Evolutionary conservation across 2,113 vertebrate species (phyloP), one percentile per base, ranked within the genome.

Genomic region (Nothoprocta perdicaria): DNA sequence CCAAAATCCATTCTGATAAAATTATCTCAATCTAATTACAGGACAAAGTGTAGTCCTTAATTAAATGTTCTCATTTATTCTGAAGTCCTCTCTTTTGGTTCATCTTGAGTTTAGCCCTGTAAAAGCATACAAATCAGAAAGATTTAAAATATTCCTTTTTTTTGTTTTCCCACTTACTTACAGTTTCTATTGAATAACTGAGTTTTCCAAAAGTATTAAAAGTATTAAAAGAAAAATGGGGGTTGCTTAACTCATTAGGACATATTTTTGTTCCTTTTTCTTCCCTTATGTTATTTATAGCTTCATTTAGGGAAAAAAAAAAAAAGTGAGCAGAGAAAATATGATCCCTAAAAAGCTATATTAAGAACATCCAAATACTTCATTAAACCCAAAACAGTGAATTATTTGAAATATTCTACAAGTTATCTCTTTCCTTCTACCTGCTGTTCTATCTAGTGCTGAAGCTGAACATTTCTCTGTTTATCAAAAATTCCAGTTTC

Each of bases 11-110:
- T 94, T 73, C 75, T 80, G 79, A 96, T 95, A 96, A 94, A 95
- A 96, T 95, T 96, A 97, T 76, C 84, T 66, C 79, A 89, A 92
- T 94, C 33, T 72, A 92, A 95, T 96, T 94, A 97, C 91, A 76
- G 66, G 88, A 86, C 80, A 86, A 90, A 93, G 55, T 67, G 77
- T 22, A 84, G 89, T 52, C 50, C 76, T 93, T 96, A 97, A 96
- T 96, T 95, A 94, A 95, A 94, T 89, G 83, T 92, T 93, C 91
- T 93, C 79, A 89, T 92, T 87, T 87, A 88, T 91, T 95, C 55
- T 60, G n/a, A 88, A 85, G 33, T 35, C 41, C 48, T 67, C 35
- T 61, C 50, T 43, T 78, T 45, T 65, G 50, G 84, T 96, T 96
- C 92, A 68, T 80, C 53, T 73, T 63, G 38, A 91, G 85, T 95